phyloP scores from a whole-genome alignment of 2,888 invertebrate genomes.

The Callimorpha dominula region DNA sequence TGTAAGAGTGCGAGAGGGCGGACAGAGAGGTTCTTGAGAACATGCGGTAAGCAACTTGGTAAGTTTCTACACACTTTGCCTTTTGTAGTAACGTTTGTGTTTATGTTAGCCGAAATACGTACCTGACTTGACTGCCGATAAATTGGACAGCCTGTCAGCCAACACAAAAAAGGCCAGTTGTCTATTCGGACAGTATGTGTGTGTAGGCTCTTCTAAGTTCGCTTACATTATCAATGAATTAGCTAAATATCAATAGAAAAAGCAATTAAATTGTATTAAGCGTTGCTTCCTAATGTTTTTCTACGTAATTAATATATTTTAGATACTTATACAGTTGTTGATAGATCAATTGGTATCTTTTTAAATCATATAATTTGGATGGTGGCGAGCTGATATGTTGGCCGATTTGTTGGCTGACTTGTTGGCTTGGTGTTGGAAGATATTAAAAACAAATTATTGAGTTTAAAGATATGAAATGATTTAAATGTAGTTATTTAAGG shows the following conservation, averaged over 20 bases:
- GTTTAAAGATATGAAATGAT: slow-evolving; percentile 4
- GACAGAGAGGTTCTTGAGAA: background rate
- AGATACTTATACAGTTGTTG: slow-evolving; percentile 18
- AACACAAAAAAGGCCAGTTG: background rate
- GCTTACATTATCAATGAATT: background rate
- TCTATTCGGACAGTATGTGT: background rate
- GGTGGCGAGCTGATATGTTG: background rate
- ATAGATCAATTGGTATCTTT: slow-evolving; percentile 3
- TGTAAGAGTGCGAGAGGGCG: background rate
- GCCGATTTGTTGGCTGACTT: background rate
- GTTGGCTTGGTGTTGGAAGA: background rate
- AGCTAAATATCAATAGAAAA: background rate
- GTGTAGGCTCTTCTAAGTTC: background rate
- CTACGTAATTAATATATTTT: slow-evolving; percentile 15
- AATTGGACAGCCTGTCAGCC: background rate
- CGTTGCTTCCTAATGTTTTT: slow-evolving; percentile 17
- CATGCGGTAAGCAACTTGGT: background rate
- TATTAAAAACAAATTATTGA: slow-evolving; percentile 8
- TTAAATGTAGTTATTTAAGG: background rate
- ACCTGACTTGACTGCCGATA: background rate
- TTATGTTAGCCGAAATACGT: background rate
- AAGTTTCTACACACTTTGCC: background rate
- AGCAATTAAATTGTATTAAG: slow-evolving; percentile 2
- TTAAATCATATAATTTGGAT: background rate
- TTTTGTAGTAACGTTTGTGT: background rate